Evolutionary conservation across 2,888 invertebrate genomes (phyloP).

Genomic region (Amphiduros pacificus): DNA sequence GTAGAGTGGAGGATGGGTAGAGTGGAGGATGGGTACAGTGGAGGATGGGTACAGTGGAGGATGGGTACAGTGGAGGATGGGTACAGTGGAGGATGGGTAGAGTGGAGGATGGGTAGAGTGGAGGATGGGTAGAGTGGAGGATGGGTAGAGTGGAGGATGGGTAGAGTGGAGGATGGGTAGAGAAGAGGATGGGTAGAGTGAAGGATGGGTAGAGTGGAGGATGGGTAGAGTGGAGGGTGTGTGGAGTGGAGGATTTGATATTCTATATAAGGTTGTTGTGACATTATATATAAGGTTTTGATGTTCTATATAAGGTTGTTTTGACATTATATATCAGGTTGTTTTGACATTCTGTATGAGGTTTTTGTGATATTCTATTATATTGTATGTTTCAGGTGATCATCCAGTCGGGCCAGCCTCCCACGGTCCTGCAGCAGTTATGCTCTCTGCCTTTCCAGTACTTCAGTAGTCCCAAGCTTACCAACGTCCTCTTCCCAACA

Average conservation of each 20-base stretch:
- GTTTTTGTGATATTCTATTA: neutral
- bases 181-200: neutral
- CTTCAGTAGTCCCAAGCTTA: constrained; percentile 75
- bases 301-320: neutral
- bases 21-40: neutral
- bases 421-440: constrained; percentile 81
- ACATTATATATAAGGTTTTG: too few species aligned
- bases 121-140: neutral
- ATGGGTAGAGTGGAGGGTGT: neutral
- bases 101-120: neutral
- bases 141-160: neutral
- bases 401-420: constrained; percentile 74
- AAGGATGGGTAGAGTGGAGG: neutral
- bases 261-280: neutral
- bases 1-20: neutral
- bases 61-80: neutral
- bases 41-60: neutral
- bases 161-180: neutral
- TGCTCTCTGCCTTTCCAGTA: constrained; percentile 81
- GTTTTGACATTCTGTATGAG: neutral
- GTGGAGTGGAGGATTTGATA: neutral
- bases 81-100: neutral
- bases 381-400: constrained; percentile 72
- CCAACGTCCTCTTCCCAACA: constrained; percentile 77
- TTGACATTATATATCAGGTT: too few species aligned